Base-by-base conservation (phyloP, 2,888 invertebrate species). In the Platypus cylindrus region DNA sequence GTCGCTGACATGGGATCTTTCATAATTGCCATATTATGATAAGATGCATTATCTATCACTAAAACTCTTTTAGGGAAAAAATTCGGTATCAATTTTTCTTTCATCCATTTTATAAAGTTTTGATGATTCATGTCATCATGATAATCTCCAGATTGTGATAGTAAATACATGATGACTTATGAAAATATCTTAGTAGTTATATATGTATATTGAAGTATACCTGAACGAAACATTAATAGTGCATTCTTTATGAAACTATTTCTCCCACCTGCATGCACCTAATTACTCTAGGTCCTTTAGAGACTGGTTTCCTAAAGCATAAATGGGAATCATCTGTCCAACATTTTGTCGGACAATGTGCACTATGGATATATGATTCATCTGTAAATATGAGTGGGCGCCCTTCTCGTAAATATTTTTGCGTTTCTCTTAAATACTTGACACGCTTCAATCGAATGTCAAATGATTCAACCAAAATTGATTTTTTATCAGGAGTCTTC, bases 311-410 rank as follows among this genome's bases (percentile, higher is more conserved):
- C 40, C 38, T 40, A 18, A 40, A 9, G 2, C 43, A 42, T 24
- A 42, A 34, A 9, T 20, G 17, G 27, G 12, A 34, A 4, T 33
- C 37, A 38, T 43, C 35, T 18, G 24, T 27, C 35, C 34, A 43
- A 9, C 30, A 50, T 27, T 54, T 52, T 17, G 51, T 36, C 3
- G 45, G 46, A 3, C 30, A 8, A 31, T 55, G 52, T 26, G 48
- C 54, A 37, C 51, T 54, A 24, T 55, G 51, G 5, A 54, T 45
- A 18, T 45, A 48, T 14, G 50, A 48, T 35, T 35, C 47, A 27
- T 48, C 47, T 2, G 38, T 23, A 16, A 44, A 40, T 13, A 36
- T 41, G 17, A 35, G 46, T 8, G 23, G 25, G 2, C 45, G 36
- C 13, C 44, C 41, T 22, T 34, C 37, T 13, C 31, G 11, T 17